Percentiles rank a stretch among this genome's conserved stretches.
Conservation (phyloP, 2,797 vertebrate species). For the Coregonus ussuriensis region DNA sequence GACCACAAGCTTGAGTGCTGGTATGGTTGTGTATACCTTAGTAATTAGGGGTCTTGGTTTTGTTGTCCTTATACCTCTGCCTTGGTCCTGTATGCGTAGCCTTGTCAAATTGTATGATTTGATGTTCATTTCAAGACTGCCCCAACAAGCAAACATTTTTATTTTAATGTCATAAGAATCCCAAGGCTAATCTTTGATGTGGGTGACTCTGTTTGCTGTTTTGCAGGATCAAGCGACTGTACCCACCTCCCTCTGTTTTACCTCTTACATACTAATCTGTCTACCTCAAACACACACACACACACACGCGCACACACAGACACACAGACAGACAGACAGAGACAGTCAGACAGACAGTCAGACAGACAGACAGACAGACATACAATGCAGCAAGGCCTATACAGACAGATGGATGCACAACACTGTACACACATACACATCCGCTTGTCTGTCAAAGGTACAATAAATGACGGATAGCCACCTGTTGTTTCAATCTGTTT, state of each 20-base stretch:
- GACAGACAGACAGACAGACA: too few relatives aligned
- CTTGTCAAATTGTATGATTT: background rate
- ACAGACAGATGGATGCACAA: too few relatives aligned
- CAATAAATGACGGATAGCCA: too few relatives aligned
- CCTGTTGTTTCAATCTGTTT: too few relatives aligned
- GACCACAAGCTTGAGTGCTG: conserved; percentile 15
- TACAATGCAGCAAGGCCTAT: too few relatives aligned
- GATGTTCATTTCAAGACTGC: background rate
- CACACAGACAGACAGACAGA: too few relatives aligned
- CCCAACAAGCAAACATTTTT: background rate
- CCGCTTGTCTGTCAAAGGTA: too few relatives aligned
- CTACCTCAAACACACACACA: too few relatives aligned
- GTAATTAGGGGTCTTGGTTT: conserved; percentile 7
- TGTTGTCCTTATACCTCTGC: background rate
- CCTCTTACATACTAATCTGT: too few relatives aligned
- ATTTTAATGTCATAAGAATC: background rate
- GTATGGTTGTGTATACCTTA: conserved; percentile 30
- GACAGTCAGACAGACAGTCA: too few relatives aligned
- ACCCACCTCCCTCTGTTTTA: too few relatives aligned
- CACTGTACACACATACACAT: too few relatives aligned
- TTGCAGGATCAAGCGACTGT: background rate
- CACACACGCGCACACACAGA: background rate
- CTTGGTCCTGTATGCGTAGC: background rate
- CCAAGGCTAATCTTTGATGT: background rate
- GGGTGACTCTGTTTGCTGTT: background rate